Evolutionary conservation across 2,113 vertebrate genomes (phyloP).

Genomic region (Gymnogyps californianus): DNA sequence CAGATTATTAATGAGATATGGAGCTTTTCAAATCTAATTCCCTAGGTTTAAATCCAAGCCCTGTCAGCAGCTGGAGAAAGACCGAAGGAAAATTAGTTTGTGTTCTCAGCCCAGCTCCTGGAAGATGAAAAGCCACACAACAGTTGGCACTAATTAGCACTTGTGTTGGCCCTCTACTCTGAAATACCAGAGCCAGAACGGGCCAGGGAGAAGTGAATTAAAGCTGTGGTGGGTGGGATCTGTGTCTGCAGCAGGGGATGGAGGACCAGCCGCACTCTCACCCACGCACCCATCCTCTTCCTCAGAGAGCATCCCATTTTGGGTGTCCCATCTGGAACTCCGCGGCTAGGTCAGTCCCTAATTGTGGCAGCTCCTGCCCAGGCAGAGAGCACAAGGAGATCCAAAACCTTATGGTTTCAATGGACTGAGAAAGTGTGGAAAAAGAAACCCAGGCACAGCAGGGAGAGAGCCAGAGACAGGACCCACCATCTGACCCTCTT

Average conservation of each 20-base stretch:
- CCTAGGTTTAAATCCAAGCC: background rate
- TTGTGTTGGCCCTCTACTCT: background rate
- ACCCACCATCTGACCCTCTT: background rate
- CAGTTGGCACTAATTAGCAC: background rate
- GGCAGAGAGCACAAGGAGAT: background rate
- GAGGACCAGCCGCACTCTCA: background rate
- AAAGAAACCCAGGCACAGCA: background rate
- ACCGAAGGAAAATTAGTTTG: background rate
- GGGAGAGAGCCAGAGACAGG: background rate
- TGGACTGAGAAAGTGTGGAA: background rate
- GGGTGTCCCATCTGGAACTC: background rate
- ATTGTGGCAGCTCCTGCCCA: background rate
- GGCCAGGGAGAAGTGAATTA: background rate
- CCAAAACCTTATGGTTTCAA: too few species aligned
- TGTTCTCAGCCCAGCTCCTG: background rate
- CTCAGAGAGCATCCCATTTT: background rate
- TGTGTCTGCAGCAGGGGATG: background rate
- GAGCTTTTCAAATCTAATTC: background rate
- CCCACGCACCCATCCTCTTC: background rate
- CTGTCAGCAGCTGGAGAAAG: constrained; percentile 25
- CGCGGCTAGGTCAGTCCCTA: background rate
- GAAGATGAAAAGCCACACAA: background rate
- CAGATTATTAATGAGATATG: background rate
- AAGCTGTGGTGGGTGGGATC: background rate
- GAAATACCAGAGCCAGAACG: background rate